Evolutionary conservation across 2,113 vertebrate genomes (phyloP).

Genomic region (Erinaceus europaeus): DNA sequence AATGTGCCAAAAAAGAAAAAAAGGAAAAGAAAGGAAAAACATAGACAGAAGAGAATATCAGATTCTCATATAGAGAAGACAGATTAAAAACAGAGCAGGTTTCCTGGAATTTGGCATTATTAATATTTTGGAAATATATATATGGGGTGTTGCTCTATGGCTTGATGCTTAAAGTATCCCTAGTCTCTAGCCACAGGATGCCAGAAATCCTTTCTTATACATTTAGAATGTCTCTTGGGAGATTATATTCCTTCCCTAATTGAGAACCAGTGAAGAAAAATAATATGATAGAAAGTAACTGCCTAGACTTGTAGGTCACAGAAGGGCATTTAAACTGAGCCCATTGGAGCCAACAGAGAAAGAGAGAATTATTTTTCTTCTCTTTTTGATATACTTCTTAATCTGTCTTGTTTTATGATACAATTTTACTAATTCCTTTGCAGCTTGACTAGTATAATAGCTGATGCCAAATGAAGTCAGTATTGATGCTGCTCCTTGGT

Average conservation of each 20-base stretch:
- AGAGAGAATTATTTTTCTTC: too few relatives aligned
- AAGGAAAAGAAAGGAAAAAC: not conserved
- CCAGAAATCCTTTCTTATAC: accelerated
- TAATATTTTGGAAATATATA: not conserved
- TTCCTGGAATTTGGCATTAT: not conserved
- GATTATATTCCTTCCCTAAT: not conserved
- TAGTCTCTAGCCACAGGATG: not conserved
- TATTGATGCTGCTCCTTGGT: not conserved
- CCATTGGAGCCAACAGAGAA: too few relatives aligned
- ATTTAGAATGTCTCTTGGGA: not conserved
- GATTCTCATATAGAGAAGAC: not conserved
- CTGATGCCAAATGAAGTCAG: not conserved
- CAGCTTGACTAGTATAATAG: not conserved
- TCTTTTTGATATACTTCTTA: not conserved
- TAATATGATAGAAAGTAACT: too few relatives aligned
- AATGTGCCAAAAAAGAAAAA: not conserved
- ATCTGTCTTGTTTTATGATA: not conserved
- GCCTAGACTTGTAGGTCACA: not conserved
- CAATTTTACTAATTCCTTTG: not conserved
- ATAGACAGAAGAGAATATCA: not conserved
- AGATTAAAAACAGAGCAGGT: not conserved
- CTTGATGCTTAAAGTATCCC: not conserved
- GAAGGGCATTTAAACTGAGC: not conserved
- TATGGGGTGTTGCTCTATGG: not conserved
- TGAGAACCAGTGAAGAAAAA: not conserved